These are phyloP conservation scores for Temnothorax unifasciatus DNA, from an alignment of 2,888 invertebrate genomes.

Conservation along the genomic window DNA sequence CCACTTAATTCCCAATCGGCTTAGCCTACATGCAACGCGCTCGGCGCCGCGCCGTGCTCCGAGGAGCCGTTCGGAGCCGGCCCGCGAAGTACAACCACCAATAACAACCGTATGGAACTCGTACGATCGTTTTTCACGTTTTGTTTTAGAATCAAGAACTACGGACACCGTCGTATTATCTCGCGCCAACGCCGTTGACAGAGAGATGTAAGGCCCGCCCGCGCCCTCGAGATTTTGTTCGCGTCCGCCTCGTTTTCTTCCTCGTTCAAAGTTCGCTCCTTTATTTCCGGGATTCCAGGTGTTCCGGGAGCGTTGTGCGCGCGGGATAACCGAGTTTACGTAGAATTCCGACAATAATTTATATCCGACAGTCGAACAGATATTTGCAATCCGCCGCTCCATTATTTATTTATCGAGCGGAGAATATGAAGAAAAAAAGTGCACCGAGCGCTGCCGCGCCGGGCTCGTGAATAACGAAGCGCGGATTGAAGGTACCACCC, in stretches of 20 bases:
- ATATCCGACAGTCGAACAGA: conserved; percentile 58
- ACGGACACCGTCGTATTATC: too few relatives aligned
- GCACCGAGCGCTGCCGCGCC: not conserved
- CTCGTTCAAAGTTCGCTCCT: conserved; percentile 19
- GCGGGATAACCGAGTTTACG: conserved; percentile 54
- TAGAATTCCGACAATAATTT: conserved; percentile 59
- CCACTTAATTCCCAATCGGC: conserved; percentile 75
- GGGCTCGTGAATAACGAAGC: conserved; percentile 55
- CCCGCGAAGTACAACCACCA: too few relatives aligned
- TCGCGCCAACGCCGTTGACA: not conserved
- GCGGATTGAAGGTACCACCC: conserved; percentile 23
- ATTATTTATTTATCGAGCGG: conserved; percentile 59
- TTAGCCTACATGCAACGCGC: conserved; percentile 74
- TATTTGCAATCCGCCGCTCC: conserved; percentile 60
- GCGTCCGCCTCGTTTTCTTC: conserved; percentile 2
- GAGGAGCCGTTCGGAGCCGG: not conserved
- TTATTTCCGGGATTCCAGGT: conserved; percentile 39
- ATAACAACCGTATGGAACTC: too few relatives aligned
- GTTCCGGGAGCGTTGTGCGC: conserved; percentile 13
- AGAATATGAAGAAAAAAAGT: conserved; percentile 34
- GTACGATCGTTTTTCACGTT: not conserved
- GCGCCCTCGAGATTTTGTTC: conserved; percentile 11
- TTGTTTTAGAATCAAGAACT: not conserved
- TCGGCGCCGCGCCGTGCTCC: conserved; percentile 3
- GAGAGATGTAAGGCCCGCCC: not conserved